These are phyloP conservation scores for Trididemnum miniatum DNA, from an alignment of 23 tunicate genomes.

Conservation along the genomic window DNA sequence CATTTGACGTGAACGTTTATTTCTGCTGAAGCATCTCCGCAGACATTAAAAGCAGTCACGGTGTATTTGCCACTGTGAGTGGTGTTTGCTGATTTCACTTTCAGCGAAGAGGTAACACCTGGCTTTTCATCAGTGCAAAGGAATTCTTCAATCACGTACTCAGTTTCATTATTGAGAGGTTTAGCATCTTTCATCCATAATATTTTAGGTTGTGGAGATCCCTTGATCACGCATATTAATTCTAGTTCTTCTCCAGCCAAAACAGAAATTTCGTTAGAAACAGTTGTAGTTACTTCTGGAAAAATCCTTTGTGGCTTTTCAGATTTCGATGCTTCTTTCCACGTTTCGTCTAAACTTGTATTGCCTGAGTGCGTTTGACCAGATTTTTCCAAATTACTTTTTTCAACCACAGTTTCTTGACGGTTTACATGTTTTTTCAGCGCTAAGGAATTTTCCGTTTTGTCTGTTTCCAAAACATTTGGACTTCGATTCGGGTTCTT, in stretches of 20 bases:
- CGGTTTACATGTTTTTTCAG: neutral
- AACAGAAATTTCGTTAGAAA: neutral
- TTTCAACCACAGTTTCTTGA: neutral
- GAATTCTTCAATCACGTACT: neutral
- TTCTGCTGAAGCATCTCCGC: constrained; percentile 47
- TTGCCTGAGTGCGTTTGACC: neutral
- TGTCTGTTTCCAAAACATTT: too few relatives aligned
- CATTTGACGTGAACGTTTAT: neutral
- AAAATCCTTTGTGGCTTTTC: neutral
- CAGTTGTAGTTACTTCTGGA: neutral
- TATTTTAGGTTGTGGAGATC: constrained; percentile 60
- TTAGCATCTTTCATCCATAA: constrained; percentile 73
- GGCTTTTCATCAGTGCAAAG: neutral
- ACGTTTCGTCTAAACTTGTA: neutral
- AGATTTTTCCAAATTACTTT: neutral
- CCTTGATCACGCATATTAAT: constrained; percentile 61
- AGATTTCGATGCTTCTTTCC: neutral
- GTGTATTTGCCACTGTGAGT: constrained; percentile 63
- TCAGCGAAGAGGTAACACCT: neutral
- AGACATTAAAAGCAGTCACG: constrained; percentile 56
- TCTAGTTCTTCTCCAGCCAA: constrained; percentile 17
- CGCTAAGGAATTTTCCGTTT: too few relatives aligned
- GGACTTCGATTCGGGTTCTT: too few relatives aligned
- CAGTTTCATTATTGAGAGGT: neutral
- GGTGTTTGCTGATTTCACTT: neutral